phyloP scores from a whole-genome alignment of 2,113 vertebrate species.

The Turdus rufiventris region DNA sequence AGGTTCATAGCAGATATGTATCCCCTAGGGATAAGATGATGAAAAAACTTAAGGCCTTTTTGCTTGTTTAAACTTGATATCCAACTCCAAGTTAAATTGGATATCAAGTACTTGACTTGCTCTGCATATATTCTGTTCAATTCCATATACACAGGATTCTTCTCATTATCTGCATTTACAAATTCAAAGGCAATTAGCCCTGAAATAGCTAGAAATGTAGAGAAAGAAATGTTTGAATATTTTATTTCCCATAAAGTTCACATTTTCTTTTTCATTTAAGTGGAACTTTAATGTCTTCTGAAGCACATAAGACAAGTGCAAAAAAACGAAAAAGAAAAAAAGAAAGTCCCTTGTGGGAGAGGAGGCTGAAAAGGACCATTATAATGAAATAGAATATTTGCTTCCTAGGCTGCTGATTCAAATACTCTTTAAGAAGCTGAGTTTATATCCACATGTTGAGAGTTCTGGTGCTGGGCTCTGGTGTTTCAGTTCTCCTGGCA shows the following conservation, averaged over 20 bases:
- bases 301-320: background rate
- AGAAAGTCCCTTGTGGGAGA: background rate
- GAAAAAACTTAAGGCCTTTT: constrained; percentile 35
- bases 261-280: constrained; percentile 41
- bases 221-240: constrained; percentile 56
- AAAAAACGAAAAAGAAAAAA: background rate
- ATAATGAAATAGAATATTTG: background rate
- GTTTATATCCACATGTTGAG: background rate
- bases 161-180: constrained; percentile 69
- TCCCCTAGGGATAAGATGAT: constrained; percentile 18
- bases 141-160: constrained; percentile 11
- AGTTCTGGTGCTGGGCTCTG: background rate
- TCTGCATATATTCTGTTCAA: constrained; percentile 36
- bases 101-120: constrained; percentile 8
- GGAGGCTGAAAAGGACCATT: background rate
- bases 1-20: constrained; percentile 4
- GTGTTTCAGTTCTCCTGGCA: background rate
- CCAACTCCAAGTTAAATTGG: constrained; percentile 39
- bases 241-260: constrained; percentile 18
- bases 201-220: constrained; percentile 49
- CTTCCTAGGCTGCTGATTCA: background rate
- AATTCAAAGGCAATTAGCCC: constrained; percentile 64
- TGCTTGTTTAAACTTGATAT: constrained; percentile 51
- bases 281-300: constrained; percentile 45
- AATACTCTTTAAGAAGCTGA: background rate